These are phyloP conservation scores for Meiosimyza platycephala DNA, from an alignment of 2,888 invertebrate species.

Conservation along the genomic window DNA sequence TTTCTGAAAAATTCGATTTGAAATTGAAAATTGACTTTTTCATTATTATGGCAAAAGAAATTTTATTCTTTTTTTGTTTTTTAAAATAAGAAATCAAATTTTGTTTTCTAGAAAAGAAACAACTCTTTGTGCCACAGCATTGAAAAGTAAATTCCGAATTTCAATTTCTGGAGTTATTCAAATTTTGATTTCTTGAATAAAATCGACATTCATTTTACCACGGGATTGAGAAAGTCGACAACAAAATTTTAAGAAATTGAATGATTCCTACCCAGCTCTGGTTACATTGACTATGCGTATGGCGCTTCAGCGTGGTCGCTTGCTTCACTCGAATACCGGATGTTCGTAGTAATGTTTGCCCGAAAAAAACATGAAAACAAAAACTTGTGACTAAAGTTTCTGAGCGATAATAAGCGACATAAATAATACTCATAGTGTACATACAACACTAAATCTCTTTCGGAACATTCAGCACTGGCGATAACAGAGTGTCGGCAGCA, in stretches of 20 bases:
- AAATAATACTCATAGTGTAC: not conserved
- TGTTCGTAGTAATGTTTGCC: not conserved
- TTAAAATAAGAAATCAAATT: too few relatives aligned
- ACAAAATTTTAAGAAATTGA: not conserved
- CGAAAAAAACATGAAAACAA: too few relatives aligned
- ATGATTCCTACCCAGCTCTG: conserved; percentile 7
- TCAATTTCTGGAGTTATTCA: too few relatives aligned
- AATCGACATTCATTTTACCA: not conserved
- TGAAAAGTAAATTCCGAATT: too few relatives aligned
- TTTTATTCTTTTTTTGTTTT: too few relatives aligned
- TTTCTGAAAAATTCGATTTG: too few relatives aligned
- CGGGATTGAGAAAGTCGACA: not conserved
- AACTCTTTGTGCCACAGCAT: too few relatives aligned
- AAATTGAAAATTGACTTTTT: too few relatives aligned
- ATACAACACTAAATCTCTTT: not conserved
- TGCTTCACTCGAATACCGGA: conserved; percentile 3
- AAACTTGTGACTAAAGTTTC: not conserved
- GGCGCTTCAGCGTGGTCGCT: not conserved
- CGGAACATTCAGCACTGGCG: not conserved
- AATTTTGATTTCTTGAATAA: too few relatives aligned
- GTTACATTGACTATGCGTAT: not conserved
- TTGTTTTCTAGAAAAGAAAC: too few relatives aligned
- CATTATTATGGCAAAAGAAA: too few relatives aligned
- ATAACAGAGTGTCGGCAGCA: not conserved
- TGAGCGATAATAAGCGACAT: conserved; percentile 12